Conservation (phyloP, 2,113 vertebrate species). For the Dromaius novaehollandiae region DNA sequence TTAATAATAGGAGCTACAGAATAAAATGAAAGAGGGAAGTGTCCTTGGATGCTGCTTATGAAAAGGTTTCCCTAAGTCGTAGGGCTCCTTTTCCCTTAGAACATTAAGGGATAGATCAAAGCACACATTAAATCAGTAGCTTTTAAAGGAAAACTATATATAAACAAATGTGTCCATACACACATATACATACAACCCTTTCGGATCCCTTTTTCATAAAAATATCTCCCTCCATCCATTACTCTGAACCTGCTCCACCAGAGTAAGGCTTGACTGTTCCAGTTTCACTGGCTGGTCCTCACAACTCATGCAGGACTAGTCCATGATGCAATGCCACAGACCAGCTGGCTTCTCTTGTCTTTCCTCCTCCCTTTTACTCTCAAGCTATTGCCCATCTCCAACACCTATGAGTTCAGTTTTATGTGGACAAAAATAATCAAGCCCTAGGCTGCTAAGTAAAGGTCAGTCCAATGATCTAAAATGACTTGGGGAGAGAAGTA, state of each 20-base stretch:
- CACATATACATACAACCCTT: not conserved
- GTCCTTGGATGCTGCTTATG: not conserved
- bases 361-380: not conserved
- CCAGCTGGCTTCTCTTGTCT: not conserved
- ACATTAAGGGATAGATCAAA: not conserved
- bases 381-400: not conserved
- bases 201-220: not conserved
- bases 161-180: not conserved
- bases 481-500: not conserved
- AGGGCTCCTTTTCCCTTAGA: not conserved
- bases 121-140: not conserved
- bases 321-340: not conserved
- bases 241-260: not conserved
- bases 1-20: not conserved
- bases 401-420: not conserved
- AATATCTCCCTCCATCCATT: not conserved
- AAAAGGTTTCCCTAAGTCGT: not conserved
- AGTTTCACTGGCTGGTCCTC: not conserved
- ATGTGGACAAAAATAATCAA: not conserved
- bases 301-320: not conserved
- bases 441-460: constrained; percentile 24
- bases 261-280: not conserved
- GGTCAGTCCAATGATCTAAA: constrained; percentile 22
- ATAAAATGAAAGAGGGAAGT: not conserved
- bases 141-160: not conserved